Evolutionary conservation across 2,888 invertebrate species (phyloP), one percentile per base, ranked within the genome.

Genomic region (Esperia sulphurella): DNA sequence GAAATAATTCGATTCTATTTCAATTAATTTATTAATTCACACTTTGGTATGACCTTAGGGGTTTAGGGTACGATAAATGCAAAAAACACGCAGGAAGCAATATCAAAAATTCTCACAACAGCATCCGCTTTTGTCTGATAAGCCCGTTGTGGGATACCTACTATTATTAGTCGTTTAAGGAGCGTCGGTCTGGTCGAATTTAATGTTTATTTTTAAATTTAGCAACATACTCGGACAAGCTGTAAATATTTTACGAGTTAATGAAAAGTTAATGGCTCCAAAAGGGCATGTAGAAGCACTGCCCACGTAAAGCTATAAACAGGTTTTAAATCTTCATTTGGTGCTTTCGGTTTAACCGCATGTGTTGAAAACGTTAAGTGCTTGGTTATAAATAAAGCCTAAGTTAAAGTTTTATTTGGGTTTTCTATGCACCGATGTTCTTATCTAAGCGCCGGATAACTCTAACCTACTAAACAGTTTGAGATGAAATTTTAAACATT

Each of bases 231-330:
- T 14, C 39, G 31, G 31, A 33, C n/a, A 14, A 14, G 14, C 14
- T 13, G 14, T 39, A 14, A 39, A 39, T 39, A 14, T 14, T 39
- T 14, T 39, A 39, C 14, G 39, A 39, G 39, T 39, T 39, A 39
- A 41, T 41, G 41, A 41, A 41, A 41, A 41, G n/a, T 41, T 41
- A 30, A 41, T 41, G 41, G 29, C 41, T 13, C n/a, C n/a, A 8
- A 30, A 41, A 41, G 41, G 41, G 41, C 41, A 41, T 41, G 39
- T 39, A 10, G 10, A 37, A 4, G 5, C 37, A 12, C 28, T 9
- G 21, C 41, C 41, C 8, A 29, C 13, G 30, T 30, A 41, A 8
- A 41, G n/a, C 30, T 10, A 29, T 41, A 41, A 41, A 41, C 28
- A n/a, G 41, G 41, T 41, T 41, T 21, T 28, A 41, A 41, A 41